Base-by-base conservation (phyloP, 2,113 vertebrate species). In the Propithecus coquereli region DNA sequence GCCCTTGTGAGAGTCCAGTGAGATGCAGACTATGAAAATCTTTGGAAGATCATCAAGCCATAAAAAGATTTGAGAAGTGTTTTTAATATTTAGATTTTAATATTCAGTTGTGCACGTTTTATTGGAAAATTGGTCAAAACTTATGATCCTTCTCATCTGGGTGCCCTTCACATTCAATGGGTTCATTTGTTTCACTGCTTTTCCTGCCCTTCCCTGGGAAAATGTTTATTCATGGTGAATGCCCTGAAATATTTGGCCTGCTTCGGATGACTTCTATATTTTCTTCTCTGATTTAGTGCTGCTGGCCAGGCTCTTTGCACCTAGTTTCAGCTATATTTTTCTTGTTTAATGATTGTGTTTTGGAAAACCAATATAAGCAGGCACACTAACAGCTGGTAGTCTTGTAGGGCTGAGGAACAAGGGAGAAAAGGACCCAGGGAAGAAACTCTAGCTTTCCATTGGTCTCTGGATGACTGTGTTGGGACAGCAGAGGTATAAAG, bases 71-170 rank as follows among this genome's bases (percentile, higher is more conserved):
- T 37, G 22, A 90, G 54, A 79, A 70, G 9, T 71, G 20, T 73
- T 82, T 91, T 94, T 96, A 65, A 27, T 76, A 81, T 93, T 95
- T 66, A 37, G 5, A 66, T 66, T 85, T 92, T 77, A 79, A 50
- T n/a, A 88, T 61, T 91, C 82, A 86, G 20, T 90, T 70, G 11
- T 73, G 1, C 5, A 79, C 11, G 1, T 77, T 65, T 85, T 84
- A 71, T 16, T 63, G 47, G 32, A 13, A 94, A 63, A 12, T 50
- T 71, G 57, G 27, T 40, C 70, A 47, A 88, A 66, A 34, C 12
- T 34, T 71, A 27, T 1, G 27, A 17, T 34, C 27, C 45, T 50
- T 94, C 8, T 88, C 34, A 50, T n/a, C 11, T 59, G 25, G 4
- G 6, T 81, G 6, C 32, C 34, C 40, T 12, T 37, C 17, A 32